Percentiles rank a stretch among this genome's conserved stretches.
Conservation (phyloP, 37 sponge, comb jelly and placozoan genomes). For the Hormiphora californensis region DNA sequence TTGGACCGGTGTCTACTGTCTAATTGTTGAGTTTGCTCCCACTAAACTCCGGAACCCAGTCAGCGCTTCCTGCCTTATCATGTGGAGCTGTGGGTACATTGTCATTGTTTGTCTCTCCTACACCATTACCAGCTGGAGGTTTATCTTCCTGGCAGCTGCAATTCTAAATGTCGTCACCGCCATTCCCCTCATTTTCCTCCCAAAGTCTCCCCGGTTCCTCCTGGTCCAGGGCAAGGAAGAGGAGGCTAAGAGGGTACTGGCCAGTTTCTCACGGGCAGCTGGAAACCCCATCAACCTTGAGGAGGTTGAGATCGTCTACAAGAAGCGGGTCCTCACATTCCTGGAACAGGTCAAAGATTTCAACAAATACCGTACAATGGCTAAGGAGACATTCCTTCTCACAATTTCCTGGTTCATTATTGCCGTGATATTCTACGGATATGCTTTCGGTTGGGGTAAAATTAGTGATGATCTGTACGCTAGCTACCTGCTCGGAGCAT, state of each 20-base stretch:
- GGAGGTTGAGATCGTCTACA: not conserved
- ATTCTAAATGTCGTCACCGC: not conserved
- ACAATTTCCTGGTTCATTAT: slow-evolving; percentile 15
- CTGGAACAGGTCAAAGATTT: not conserved
- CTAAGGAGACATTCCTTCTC: not conserved
- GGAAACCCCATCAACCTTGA: not conserved
- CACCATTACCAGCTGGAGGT: not conserved
- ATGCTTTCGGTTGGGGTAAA: not conserved
- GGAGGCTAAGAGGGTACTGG: not conserved
- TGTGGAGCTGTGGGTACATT: not conserved
- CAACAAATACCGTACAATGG: not conserved
- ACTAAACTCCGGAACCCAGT: not conserved
- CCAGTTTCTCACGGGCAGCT: not conserved
- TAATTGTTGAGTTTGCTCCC: slow-evolving; percentile 17
- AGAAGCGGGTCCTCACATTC: not conserved
- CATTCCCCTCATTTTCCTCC: not conserved
- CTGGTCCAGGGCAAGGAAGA: not conserved
- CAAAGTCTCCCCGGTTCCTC: not conserved
- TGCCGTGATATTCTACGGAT: slow-evolving; percentile 28
- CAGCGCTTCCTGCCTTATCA: not conserved
- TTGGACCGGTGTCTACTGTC: slow-evolving; percentile 17
- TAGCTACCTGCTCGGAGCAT: not conserved
- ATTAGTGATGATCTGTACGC: not conserved
- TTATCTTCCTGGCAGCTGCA: slow-evolving; percentile 6
- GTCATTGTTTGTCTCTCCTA: not conserved